Conservation (phyloP, 2,888 invertebrate genomes). For the Serripes groenlandicus region DNA sequence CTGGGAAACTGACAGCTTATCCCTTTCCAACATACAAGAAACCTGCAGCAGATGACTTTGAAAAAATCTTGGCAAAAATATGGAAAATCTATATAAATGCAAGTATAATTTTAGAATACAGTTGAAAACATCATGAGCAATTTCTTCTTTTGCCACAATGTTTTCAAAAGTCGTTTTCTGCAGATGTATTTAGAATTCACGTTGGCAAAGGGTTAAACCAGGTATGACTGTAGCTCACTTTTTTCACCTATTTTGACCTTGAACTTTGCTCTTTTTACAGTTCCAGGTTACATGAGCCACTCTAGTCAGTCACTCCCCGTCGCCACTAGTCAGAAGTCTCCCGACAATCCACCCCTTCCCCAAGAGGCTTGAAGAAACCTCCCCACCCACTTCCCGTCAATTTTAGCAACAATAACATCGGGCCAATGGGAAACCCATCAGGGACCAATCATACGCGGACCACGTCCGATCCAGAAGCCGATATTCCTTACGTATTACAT, state of each 20-base stretch:
- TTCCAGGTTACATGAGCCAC: conserved; percentile 56
- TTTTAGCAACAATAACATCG: neutral
- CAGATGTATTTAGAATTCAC: neutral
- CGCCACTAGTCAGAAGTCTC: conserved; percentile 39
- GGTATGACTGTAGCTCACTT: too few species aligned
- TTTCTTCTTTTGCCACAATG: neutral
- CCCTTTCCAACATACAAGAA: too few species aligned
- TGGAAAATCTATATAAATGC: too few species aligned
- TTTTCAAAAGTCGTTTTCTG: neutral
- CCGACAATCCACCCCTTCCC: conserved; percentile 71
- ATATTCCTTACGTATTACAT: conserved; percentile 72
- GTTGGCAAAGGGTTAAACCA: neutral
- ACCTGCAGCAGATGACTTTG: too few species aligned
- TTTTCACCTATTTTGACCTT: too few species aligned
- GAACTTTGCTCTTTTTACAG: conserved; percentile 23
- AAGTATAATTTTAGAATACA: too few species aligned
- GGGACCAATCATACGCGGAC: conserved; percentile 23
- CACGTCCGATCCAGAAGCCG: conserved; percentile 48
- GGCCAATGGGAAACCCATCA: neutral
- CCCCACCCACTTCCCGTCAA: conserved; percentile 65
- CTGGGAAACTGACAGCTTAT: too few species aligned
- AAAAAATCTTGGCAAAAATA: too few species aligned
- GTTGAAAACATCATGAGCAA: neutral
- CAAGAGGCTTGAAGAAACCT: conserved; percentile 71
- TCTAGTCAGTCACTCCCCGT: conserved; percentile 51